phyloP scores from a whole-genome alignment of 2,888 invertebrate species.

The Ypsolopha scabrella region DNA sequence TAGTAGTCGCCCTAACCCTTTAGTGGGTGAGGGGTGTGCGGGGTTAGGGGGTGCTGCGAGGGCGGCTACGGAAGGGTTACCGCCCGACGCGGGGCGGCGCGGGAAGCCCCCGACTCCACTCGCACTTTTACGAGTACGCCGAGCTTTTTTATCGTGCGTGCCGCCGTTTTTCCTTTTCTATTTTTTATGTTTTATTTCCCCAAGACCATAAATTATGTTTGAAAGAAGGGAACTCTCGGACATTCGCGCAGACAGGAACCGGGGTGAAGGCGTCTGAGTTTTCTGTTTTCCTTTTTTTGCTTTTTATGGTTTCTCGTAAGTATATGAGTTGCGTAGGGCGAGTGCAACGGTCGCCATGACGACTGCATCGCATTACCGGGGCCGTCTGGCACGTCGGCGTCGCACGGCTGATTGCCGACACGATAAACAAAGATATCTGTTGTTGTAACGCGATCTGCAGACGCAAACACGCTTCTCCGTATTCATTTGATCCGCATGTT shows the following conservation, averaged over 20 bases:
- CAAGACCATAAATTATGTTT: constrained; percentile 72
- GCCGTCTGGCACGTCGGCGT: constrained; percentile 21
- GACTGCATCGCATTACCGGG: constrained; percentile 57
- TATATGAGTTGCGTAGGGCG: constrained; percentile 42
- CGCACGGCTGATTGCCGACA: constrained; percentile 24
- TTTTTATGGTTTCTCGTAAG: constrained; percentile 62
- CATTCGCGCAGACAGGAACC: constrained; percentile 62
- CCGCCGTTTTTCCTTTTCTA: constrained; percentile 71
- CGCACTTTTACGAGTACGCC: constrained; percentile 55
- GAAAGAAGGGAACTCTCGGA: constrained; percentile 70
- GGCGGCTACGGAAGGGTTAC: constrained; percentile 59
- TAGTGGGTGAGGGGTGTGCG: constrained; percentile 38
- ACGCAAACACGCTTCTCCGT: constrained; percentile 56
- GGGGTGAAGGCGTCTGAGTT: constrained; percentile 58
- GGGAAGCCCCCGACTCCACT: constrained; percentile 35
- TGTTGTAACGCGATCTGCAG: constrained; percentile 55
- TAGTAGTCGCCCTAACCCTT: constrained; percentile 51
- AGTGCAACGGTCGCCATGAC: constrained; percentile 54
- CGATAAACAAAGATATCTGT: constrained; percentile 51
- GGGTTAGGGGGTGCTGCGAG: constrained; percentile 39
- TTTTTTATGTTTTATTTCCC: constrained; percentile 72
- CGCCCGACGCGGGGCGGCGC: constrained; percentile 34
- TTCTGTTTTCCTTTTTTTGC: constrained; percentile 49
- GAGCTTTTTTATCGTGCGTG: constrained; percentile 70
- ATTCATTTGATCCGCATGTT: constrained; percentile 60